Evolutionary conservation across 2,888 invertebrate species (phyloP).

Genomic region (Agrenia bidenticulata): DNA sequence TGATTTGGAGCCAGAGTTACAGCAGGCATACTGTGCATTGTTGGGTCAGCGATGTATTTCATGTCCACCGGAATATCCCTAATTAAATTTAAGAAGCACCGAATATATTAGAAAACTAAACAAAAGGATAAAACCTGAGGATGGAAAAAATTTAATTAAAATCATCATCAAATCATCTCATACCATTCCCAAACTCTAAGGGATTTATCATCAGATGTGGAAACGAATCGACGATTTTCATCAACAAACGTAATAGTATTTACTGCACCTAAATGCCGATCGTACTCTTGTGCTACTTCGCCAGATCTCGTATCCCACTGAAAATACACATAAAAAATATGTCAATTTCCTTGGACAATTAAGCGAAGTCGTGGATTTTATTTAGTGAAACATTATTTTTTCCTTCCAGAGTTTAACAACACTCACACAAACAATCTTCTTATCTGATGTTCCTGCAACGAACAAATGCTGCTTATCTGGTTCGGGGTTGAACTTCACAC

Average conservation of each 20-base stretch:
- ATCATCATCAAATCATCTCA: conserved; percentile 49
- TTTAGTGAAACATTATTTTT: neutral
- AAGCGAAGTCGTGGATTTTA: too few species aligned
- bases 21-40: conserved; percentile 85
- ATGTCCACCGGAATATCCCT: conserved; percentile 95
- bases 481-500: conserved; percentile 97
- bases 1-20: conserved; percentile 94
- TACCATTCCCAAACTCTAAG: conserved; percentile 99
- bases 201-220: conserved; percentile 98
- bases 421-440: conserved; percentile 97
- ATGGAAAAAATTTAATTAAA: too few species aligned
- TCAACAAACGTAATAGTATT: conserved; percentile 99
- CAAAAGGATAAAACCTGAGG: too few species aligned
- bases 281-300: conserved; percentile 96
- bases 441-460: conserved; percentile 97
- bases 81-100: too few species aligned
- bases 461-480: conserved; percentile 95
- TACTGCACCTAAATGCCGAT: conserved; percentile 96
- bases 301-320: conserved; percentile 96
- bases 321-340: conserved; percentile 4
- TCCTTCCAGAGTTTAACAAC: too few species aligned
- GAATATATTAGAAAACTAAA: too few species aligned
- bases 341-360: too few species aligned
- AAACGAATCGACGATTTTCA: conserved; percentile 94
- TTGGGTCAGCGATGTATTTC: conserved; percentile 99